Percentiles rank a stretch among this genome's conserved stretches.
Conservation (phyloP, 2,888 invertebrate species). For the Cynaeus angustus region DNA sequence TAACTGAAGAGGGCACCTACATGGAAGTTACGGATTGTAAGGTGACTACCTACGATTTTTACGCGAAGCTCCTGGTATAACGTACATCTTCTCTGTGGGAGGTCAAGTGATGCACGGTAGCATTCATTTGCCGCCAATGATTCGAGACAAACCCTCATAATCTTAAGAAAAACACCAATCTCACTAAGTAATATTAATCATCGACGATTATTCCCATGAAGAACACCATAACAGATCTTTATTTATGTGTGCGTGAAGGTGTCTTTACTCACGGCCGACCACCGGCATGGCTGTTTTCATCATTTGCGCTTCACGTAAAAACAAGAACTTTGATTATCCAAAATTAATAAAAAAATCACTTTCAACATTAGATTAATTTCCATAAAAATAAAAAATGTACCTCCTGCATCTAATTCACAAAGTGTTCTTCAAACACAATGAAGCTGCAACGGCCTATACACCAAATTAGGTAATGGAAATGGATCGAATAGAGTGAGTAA, state of each 20-base stretch:
- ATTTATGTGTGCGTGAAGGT: constrained; percentile 49
- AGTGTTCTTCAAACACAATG: constrained; percentile 33
- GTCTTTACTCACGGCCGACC: constrained; percentile 49
- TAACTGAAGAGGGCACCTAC: constrained; percentile 52
- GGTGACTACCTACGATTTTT: constrained; percentile 62
- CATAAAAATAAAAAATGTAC: constrained; percentile 16
- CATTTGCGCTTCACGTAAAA: constrained; percentile 18
- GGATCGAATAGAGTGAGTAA: constrained; percentile 27
- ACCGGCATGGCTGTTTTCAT: constrained; percentile 50
- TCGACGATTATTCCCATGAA: constrained; percentile 40
- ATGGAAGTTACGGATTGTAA: constrained; percentile 59
- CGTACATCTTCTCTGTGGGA: constrained; percentile 56
- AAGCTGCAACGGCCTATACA: constrained; percentile 6
- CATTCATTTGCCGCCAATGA: constrained; percentile 49
- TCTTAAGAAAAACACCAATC: constrained; percentile 26
- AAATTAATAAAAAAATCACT: constrained; percentile 27
- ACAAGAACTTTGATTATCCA: not conserved
- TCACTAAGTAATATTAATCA: constrained; percentile 53
- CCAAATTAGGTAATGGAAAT: constrained; percentile 38
- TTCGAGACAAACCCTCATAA: constrained; percentile 50
- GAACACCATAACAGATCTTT: constrained; percentile 34
- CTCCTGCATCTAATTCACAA: constrained; percentile 21
- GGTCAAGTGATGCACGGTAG: constrained; percentile 55
- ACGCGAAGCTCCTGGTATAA: constrained; percentile 58
- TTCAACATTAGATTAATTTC: constrained; percentile 23